Evolutionary conservation across 2,797 vertebrate genomes (phyloP), one percentile per base, ranked within the genome.

Genomic region (Ficedula albicollis): DNA sequence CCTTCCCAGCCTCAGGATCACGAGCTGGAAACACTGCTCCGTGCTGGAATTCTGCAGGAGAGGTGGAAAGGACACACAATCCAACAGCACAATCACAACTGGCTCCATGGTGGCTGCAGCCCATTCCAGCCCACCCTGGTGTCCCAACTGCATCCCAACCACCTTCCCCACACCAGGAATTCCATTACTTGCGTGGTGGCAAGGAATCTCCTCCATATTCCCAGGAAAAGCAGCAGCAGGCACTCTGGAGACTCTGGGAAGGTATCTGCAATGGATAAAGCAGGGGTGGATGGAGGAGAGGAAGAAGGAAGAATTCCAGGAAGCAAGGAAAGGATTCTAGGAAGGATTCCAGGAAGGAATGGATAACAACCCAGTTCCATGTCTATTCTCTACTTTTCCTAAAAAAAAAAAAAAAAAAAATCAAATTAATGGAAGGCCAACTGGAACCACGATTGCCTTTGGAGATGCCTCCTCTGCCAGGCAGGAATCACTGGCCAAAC

Each of bases 391-490:
- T 34, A 58, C 20, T 39, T 70, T 55, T 55, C n/a, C 5, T 3
- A 22, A 26, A 32, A 46, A 73, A 30, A 34, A 49, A 39, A 51
- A 55, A 63, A 63, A 39, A 52, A 70, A 70, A 29, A 7, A 36
- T 10, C 3, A 56, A 38, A 68, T 34, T 4, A 63, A 44, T 13
- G 29, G 20, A 70, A 43, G 46, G 26, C 25, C 48, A 84, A 79
- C 0, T 7, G 26, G 62, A 79, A 69, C 16, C 0, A 0, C 1
- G 0, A 10, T 0, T 30, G n/a, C 72, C 60, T 43, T 62, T 5
- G 0, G 73, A 20, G 4, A 15, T 3, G 30, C 16, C 59, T 87
- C 44, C 62, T 59, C 29, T 56, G 67, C 32, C 3, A 0, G 3
- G 5, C 4, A 62, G 63, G 64, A 64, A 49, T 34, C 21, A 22